A percentile compares a stretch with the other conserved stretches of the same genome.
Conservation (phyloP, 2,797 vertebrate species). For the Sylvilagus floridanus region DNA sequence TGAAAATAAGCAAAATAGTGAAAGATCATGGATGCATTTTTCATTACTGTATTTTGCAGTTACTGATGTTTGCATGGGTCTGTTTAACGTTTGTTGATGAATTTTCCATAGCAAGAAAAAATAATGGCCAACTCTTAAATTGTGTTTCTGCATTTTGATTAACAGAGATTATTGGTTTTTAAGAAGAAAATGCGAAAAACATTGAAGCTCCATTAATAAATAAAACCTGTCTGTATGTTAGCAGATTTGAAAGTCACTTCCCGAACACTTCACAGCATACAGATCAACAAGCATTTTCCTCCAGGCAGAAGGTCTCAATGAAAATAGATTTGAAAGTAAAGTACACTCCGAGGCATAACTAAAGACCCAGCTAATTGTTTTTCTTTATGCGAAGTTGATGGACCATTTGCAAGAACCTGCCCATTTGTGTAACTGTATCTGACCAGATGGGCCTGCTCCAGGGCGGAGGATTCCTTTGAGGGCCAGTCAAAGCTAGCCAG, state of each 20-base stretch:
- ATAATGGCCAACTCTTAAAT: constrained; percentile 44
- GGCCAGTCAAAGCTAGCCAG: constrained; percentile 37
- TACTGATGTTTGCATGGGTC: neutral
- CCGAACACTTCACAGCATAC: constrained; percentile 11
- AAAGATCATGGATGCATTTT: constrained; percentile 10
- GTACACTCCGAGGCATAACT: neutral
- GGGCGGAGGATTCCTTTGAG: constrained; percentile 38
- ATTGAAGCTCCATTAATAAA: constrained; percentile 56
- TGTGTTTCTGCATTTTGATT: constrained; percentile 50
- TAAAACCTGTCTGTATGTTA: constrained; percentile 24
- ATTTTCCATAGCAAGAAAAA: constrained; percentile 55
- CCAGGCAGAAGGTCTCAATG: constrained; percentile 29
- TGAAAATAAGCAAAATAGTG: constrained; percentile 62
- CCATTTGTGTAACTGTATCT: neutral
- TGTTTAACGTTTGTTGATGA: constrained; percentile 48
- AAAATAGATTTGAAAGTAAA: constrained; percentile 66
- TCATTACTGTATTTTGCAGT: constrained; percentile 62
- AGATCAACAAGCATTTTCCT: constrained; percentile 53
- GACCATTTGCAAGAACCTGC: neutral
- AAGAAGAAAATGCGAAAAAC: neutral
- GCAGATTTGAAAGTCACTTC: constrained; percentile 42
- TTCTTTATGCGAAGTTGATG: neutral
- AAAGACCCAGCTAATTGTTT: neutral
- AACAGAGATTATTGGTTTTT: constrained; percentile 63
- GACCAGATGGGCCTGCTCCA: constrained; percentile 20